Base-by-base conservation (phyloP, 2,888 invertebrate genomes). In the Drosophila algonquin region DNA sequence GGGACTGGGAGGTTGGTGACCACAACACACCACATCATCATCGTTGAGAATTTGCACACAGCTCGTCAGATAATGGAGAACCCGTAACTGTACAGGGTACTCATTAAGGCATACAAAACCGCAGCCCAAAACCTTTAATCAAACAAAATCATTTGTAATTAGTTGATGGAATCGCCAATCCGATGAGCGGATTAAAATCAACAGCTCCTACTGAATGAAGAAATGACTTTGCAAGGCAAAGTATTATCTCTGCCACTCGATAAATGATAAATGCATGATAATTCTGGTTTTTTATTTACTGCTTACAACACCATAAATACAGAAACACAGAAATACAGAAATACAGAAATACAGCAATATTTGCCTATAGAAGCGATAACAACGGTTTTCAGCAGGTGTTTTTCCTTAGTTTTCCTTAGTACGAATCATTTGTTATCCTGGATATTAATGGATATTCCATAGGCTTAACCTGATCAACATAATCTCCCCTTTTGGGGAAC, bases 131-230 rank as follows among this genome's bases (percentile, higher is more conserved):
- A 40, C 79, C 78, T 78, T 78, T 78, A 80, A 80, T 87, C 78
- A 81, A 83, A 84, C 81, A 78, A 87, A 81, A 76, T 80, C 78
- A 84, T 80, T 76, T 81, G 76, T 64, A 80, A 68, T 87, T 69
- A 56, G 56, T 57, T 46, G 40, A n/a, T 46, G 40, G 7, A 40
- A 24, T 16, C 32, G 32, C 46, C 12, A 44, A 55, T 44, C 30
- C 35, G 55, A 50, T 55, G 30, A 50, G 40, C 27, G 16, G 48
- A 51, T 40, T 72, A 77, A 76, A 79, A 77, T 75, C 69, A 69
- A 73, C 79, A 10, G 12, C 30, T 24, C 21, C 14, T 27, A 16
- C 12, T 32, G 24, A 0, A 46, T 24, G 24, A 12, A 54, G 24
- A 35, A 4, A 35, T 35, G 35, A 12, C 4, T 35, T 53, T 30